Evolutionary conservation across 2,113 vertebrate species (phyloP), one percentile per base, ranked within the genome.

Genomic region (Cricetomys ansorgei): DNA sequence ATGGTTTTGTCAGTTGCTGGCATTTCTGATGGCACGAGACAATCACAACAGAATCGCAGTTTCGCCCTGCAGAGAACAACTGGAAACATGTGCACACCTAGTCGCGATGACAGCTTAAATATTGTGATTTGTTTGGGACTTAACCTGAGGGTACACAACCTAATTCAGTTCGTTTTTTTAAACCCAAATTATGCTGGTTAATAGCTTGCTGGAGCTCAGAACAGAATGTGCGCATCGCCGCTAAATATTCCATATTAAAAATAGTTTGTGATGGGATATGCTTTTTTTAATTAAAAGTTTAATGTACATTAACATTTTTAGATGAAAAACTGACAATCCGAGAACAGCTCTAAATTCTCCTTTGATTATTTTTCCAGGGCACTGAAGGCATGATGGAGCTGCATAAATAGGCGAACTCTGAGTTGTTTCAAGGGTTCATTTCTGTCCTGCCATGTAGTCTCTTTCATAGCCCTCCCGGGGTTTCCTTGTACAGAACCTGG

Each of bases 241-340:
- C 97, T 97, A 98, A 97, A 97, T 97, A 98, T 92, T 97, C 95
- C 89, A n/a, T 70, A 96, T 97, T 98, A 62, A 95, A 98, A 98
- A 98, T 97, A 97, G 97, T 97, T 98, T 98, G 98, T 97, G 97
- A 97, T 97, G 98, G 37, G 50, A 98, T 97, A 97, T 80, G 97
- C 96, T 97, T 98, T 97, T 98, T 98, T 98, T 98, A 98, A 98
- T 98, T 98, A 98, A 97, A 98, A 98, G 96, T 98, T 98, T 97
- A 98, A 98, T 97, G 97, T 98, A 97, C 95, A 98, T 98, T 98
- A 98, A 98, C 97, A 98, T 98, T 98, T 98, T 97, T 97, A 98
- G 97, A 98, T 98, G 97, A 98, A 98, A 98, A 98, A 97, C 96
- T 98, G 97, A 98, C 98, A 98, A 97, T 98, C 97, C 92, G 92